Base-by-base conservation (phyloP, 2,113 vertebrate species). In the Eupsittula cactorum region DNA sequence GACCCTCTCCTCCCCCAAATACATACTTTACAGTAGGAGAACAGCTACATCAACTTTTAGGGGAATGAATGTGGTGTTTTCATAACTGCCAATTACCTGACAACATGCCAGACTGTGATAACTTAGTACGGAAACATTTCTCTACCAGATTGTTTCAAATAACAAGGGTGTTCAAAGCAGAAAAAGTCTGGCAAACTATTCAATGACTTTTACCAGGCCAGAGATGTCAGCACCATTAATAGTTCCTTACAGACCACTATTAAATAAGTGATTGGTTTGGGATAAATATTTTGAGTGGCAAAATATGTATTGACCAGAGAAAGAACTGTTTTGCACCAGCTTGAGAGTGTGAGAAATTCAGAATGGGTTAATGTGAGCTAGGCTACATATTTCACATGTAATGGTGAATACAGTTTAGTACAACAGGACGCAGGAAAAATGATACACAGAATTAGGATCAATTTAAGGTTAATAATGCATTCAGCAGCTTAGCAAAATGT, bases 381-480 rank as follows among this genome's bases (percentile, higher is more conserved):
- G 23, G 49, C 20, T 60, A 78, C 18, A 9, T 44, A 55, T 41
- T 55, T 82, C 55, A 52, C 80, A 75, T 67, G 65, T 79, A 86
- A 46, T 46, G 69, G 86, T 0, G 3, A 19, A 62, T 81, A 76
- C 47, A 76, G 44, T 86, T 82, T 74, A 84, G 75, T 74, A 75
- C 14, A 90, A 59, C 21, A 68, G 28, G 47, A 35, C 49, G 41
- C 1, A 68, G 77, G 82, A 81, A 95, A 93, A 94, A 76, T 57
- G 20, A 89, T 69, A 84, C 15, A 64, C 41, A 75, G 79, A 83
- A 83, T 44, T 7, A 90, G 60, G 86, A 92, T 78, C 80, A 65
- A 83, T 92, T 90, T 86, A 88, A 96, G 71, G 79, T 83, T 91
- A 94, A 92, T 92, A 76, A 90, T 62, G 80, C 57, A 84, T 79